A percentile compares a stretch with the other conserved stretches of the same genome.
Conservation (phyloP, 2,888 invertebrate genomes). For the Pecten maximus region DNA sequence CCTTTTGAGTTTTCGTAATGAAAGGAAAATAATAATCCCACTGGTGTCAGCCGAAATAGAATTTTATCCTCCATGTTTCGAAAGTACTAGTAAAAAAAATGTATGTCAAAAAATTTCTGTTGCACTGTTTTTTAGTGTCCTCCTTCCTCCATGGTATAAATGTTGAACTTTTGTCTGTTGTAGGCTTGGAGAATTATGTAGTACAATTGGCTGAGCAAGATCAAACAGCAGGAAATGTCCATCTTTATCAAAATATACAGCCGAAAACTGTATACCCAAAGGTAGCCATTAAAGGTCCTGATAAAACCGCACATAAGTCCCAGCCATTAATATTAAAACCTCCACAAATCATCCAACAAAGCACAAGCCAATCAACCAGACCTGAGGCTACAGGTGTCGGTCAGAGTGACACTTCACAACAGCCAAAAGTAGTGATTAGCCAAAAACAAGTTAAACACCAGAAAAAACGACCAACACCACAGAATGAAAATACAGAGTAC, state of each 20-base stretch:
- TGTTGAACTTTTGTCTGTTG: too few relatives aligned
- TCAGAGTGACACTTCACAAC: neutral
- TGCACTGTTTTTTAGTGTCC: too few relatives aligned
- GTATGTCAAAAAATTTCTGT: too few relatives aligned
- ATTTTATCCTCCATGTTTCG: too few relatives aligned
- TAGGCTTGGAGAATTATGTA: constrained; percentile 2
- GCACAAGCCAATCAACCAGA: neutral
- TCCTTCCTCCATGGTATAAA: too few relatives aligned
- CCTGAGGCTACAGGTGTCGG: neutral
- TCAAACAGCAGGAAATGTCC: neutral
- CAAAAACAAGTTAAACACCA: neutral
- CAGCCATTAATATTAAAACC: neutral
- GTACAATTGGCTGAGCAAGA: neutral
- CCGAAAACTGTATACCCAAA: neutral
- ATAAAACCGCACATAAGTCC: neutral
- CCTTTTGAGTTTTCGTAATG: too few relatives aligned
- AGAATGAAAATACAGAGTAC: neutral
- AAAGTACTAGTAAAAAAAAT: too few relatives aligned
- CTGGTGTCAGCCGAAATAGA: too few relatives aligned
- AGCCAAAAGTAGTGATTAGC: neutral
- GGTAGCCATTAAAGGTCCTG: neutral
- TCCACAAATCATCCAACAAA: neutral
- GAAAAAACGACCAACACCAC: neutral
- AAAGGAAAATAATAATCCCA: too few relatives aligned
- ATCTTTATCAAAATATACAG: neutral